These are phyloP conservation scores for Camelus dromedarius DNA, from an alignment of 2,113 vertebrate species.

Conservation along the genomic window DNA sequence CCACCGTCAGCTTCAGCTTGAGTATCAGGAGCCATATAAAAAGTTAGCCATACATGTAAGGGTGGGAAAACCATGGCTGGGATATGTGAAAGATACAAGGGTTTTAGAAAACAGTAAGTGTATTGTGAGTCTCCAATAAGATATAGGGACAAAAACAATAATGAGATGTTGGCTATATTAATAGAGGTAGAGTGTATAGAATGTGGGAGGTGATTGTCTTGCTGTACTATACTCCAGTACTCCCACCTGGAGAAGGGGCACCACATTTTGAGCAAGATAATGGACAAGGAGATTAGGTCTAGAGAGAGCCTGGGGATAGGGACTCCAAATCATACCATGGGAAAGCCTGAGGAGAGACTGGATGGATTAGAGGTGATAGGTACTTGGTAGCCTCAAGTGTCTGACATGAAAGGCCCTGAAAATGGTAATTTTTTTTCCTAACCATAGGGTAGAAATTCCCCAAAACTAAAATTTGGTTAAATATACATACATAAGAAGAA, in stretches of 20 bases:
- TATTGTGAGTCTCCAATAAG: neutral
- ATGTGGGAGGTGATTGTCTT: neutral
- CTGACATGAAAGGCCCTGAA: neutral
- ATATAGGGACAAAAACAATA: neutral
- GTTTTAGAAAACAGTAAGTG: neutral
- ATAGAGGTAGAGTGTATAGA: neutral
- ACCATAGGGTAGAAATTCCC: neutral
- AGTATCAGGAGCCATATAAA: neutral
- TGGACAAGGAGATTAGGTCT: neutral
- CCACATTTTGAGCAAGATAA: neutral
- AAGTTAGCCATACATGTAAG: neutral
- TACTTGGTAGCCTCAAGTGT: too few species aligned
- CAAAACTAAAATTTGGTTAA: neutral
- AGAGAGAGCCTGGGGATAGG: neutral
- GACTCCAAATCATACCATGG: neutral
- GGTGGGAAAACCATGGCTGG: neutral
- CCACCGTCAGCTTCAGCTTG: neutral
- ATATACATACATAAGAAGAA: neutral
- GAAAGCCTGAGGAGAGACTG: too few species aligned
- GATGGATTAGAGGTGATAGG: neutral
- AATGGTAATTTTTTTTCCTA: neutral
- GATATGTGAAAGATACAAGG: neutral
- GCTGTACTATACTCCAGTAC: fast-evolving
- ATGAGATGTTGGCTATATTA: neutral
- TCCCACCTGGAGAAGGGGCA: neutral